Conservation (phyloP, 2,888 invertebrate species). For the Prosopocoilus inquinatus region DNA sequence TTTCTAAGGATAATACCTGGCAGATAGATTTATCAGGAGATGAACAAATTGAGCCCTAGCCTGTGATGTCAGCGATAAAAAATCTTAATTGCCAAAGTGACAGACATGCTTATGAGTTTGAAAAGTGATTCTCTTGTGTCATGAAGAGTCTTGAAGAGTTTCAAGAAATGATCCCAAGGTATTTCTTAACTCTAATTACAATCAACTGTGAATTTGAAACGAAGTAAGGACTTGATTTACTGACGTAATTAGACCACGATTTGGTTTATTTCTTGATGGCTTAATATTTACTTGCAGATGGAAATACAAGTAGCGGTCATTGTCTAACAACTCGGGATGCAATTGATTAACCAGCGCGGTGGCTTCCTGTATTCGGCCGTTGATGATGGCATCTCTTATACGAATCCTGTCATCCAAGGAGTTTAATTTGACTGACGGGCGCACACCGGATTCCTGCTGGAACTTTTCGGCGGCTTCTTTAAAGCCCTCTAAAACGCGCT, state of each 20-base stretch:
- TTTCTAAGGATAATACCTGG: too few species aligned
- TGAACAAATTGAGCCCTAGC: too few species aligned
- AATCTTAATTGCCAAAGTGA: too few species aligned
- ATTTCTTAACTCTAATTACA: too few species aligned
- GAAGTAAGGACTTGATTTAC: background rate
- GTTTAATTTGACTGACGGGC: constrained; percentile 74
- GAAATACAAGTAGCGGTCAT: constrained; percentile 93
- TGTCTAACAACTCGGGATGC: constrained; percentile 92
- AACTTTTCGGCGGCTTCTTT: constrained; percentile 98
- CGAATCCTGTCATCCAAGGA: constrained; percentile 88
- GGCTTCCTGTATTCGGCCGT: constrained; percentile 88
- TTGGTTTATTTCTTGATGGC: constrained; percentile 25
- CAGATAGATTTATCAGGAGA: too few species aligned
- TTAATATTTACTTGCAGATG: constrained; percentile 76
- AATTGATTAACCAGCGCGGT: constrained; percentile 90
- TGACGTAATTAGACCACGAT: background rate
- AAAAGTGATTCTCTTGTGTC: too few species aligned
- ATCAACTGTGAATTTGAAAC: too few species aligned
- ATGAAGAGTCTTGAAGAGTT: too few species aligned
- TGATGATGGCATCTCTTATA: constrained; percentile 92
- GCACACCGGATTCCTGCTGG: constrained; percentile 88
- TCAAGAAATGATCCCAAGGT: too few species aligned
- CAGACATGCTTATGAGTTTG: too few species aligned
- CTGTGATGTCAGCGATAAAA: too few species aligned
- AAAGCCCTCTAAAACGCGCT: constrained; percentile 69